phyloP scores from a whole-genome alignment of 2,797 vertebrate genomes.

The Tympanoctomys barrerae region DNA sequence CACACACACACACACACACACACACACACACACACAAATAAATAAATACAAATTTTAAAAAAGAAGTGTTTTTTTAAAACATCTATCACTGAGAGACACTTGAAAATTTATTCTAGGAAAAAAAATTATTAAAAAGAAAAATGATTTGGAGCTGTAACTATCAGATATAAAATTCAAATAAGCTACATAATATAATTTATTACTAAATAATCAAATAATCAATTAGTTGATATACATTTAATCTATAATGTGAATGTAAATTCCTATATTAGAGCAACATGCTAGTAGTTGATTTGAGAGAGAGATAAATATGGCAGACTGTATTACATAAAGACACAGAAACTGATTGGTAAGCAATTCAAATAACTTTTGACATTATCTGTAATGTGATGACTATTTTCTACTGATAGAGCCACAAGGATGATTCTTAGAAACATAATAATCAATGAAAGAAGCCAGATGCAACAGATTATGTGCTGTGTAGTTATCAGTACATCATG shows the following conservation, averaged over 20 bases:
- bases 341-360: neutral
- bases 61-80: neutral
- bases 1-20: too few relatives aligned
- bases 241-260: neutral
- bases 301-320: neutral
- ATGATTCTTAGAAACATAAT: neutral
- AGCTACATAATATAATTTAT: neutral
- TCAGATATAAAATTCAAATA: neutral
- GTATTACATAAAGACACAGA: neutral
- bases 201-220: neutral
- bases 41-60: too few relatives aligned
- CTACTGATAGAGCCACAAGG: neutral
- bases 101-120: neutral
- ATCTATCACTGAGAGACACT: neutral
- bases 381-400: neutral
- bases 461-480: neutral
- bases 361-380: neutral
- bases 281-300: neutral
- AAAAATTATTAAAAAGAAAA: neutral
- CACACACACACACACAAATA: too few relatives aligned
- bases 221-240: neutral
- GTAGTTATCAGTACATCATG: too few relatives aligned
- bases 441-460: neutral
- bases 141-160: neutral
- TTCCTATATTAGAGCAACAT: neutral